Percentiles rank a stretch among this genome's conserved stretches.
Conservation (phyloP, 2,113 vertebrate genomes). For the Hippocampus comes region DNA sequence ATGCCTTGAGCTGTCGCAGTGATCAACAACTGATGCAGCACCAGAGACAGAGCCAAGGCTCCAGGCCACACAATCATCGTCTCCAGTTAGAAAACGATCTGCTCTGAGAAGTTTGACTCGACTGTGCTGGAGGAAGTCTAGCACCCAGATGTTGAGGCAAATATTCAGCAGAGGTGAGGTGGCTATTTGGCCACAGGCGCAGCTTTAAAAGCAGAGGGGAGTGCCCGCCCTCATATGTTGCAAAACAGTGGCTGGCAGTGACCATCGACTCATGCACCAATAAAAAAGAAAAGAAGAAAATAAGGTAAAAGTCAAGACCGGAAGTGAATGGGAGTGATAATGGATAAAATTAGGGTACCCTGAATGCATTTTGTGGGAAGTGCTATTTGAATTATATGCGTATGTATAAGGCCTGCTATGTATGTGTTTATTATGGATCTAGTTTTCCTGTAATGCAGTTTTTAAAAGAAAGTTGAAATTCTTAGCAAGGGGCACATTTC, state of each 20-base stretch:
- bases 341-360: too few species aligned
- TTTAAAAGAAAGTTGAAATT: too few species aligned
- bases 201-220: conserved; percentile 65
- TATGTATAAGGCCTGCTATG: too few species aligned
- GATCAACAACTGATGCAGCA: conserved; percentile 73
- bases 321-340: not conserved
- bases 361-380: too few species aligned
- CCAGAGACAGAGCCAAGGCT: conserved; percentile 67
- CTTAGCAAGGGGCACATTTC: too few species aligned
- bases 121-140: conserved; percentile 22
- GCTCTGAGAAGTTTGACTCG: conserved; percentile 2
- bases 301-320: too few species aligned
- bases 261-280: not conserved
- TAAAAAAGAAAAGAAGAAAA: not conserved
- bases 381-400: too few species aligned
- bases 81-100: conserved; percentile 18
- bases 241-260: conserved; percentile 41
- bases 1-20: conserved; percentile 71
- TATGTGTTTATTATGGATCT: too few species aligned
- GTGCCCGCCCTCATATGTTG: conserved; percentile 34
- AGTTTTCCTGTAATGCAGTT: too few species aligned
- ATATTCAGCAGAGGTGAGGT: conserved; percentile 53
- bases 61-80: conserved; percentile 61
- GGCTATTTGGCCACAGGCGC: conserved; percentile 42
- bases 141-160: conserved; percentile 27